Conservation (phyloP, 1,140 invertebrate genomes). For the Neotoxoptera formosana region DNA sequence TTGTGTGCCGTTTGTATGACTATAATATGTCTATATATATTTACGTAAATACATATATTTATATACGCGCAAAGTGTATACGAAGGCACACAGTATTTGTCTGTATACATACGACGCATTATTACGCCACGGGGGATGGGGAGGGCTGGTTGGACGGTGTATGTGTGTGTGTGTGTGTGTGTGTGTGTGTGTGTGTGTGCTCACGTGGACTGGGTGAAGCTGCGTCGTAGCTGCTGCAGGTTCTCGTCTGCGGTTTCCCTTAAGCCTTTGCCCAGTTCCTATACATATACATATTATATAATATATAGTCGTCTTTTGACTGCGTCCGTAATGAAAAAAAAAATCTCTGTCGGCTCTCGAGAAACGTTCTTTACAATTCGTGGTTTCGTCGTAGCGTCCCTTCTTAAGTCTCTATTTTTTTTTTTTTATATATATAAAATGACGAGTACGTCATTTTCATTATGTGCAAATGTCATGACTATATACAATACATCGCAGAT, state of each 20-base stretch:
- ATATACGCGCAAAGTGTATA: neutral
- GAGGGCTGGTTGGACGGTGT: neutral
- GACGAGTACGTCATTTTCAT: neutral
- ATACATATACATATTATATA: neutral
- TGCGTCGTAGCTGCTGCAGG: neutral
- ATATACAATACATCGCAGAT: neutral
- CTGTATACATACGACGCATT: neutral
- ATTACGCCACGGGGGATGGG: neutral
- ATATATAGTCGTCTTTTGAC: neutral
- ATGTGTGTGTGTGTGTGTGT: no score
- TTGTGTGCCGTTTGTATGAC: constrained; percentile 8
- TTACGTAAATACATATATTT: neutral
- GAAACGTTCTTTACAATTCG: neutral
- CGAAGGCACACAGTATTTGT: neutral
- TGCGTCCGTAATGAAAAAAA: constrained; percentile 26
- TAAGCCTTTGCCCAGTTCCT: neutral
- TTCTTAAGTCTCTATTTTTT: neutral
- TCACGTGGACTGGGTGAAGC: neutral
- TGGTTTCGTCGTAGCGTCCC: neutral
- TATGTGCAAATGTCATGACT: neutral
- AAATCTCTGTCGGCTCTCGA: neutral
- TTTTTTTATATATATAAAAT: neutral
- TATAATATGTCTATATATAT: neutral
- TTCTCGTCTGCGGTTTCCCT: constrained; percentile 16
- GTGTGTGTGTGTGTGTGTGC: neutral